Evolutionary conservation across 2,113 vertebrate genomes (phyloP), one percentile per base, ranked within the genome.

Genomic region (Brachypodius melanocephalos): DNA sequence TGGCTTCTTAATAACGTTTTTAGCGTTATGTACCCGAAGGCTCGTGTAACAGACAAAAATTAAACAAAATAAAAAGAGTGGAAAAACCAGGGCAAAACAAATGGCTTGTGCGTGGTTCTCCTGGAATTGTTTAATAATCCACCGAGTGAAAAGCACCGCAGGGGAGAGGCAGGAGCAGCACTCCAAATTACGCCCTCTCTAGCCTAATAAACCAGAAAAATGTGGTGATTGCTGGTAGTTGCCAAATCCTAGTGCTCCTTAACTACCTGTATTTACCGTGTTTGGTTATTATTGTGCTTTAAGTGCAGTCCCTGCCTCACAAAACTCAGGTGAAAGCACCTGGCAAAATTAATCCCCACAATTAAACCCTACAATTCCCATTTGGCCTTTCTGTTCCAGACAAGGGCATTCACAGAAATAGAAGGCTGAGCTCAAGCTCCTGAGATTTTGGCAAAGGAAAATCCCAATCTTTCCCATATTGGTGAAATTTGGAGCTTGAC

Each of bases 81-180:
- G 55, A 31, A 76, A 90, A 93, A 80, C 0, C 31, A 58, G 32
- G 77, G 59, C 40, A 68, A 93, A 90, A 82, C 52, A 81, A 94
- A 62, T 2, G 5, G 24, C 8, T 51, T 66, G 51, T 78, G 63
- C 7, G 2, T 5, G 25, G 68, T 66, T 73, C 79, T 83, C 52
- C 86, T 75, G 48, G 48, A 79, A 84, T 12, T 86, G 83, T 73
- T 93, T 90, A 84, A 86, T 92, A 88, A 95, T 36, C 65, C 73
- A 55, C 32, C 5, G 10, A 68, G 89, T 21, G 25, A 92, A 95
- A 80, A 79, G 73, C 79, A 75, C 67, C 0, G 0, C 51, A 24
- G 90, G 79, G 59, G n/a, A 89, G 57, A 92, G 24, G 79, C 52
- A 74, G 65, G 90, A 90, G 83, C 63, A 43, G 34, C 7, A 5